Percentiles rank a stretch among this genome's conserved stretches.
These are phyloP conservation scores for Epinephelus malabaricus DNA, from an alignment of 2,797 vertebrate genomes.

Conservation along the genomic window DNA sequence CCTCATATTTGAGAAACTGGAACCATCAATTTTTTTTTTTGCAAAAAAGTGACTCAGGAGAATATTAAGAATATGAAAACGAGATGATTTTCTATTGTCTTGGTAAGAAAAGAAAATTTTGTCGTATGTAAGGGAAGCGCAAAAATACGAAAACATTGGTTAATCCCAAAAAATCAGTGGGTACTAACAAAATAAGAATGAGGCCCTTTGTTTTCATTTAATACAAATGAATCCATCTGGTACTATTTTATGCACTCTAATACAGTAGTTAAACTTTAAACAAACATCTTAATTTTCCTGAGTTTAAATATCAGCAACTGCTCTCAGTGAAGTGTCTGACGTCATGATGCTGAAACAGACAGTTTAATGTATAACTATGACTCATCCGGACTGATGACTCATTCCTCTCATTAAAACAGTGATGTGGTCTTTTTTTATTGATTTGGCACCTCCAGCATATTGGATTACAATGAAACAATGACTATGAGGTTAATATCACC, in stretches of 20 bases:
- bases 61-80: too few relatives aligned
- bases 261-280: not conserved
- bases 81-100: too few relatives aligned
- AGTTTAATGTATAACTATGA: not conserved
- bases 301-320: not conserved
- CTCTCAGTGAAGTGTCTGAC: not conserved
- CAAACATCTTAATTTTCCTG: not conserved
- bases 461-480: slow-evolving; percentile 13
- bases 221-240: not conserved
- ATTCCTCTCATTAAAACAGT: not conserved
- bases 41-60: too few relatives aligned
- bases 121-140: too few relatives aligned
- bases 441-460: slow-evolving; percentile 7
- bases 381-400: slow-evolving; percentile 18
- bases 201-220: not conserved
- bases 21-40: too few relatives aligned
- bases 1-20: too few relatives aligned
- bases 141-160: too few relatives aligned
- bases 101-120: too few relatives aligned
- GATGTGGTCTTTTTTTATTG: slow-evolving; percentile 5
- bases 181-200: too few relatives aligned
- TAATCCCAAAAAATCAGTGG: too few relatives aligned
- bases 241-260: not conserved
- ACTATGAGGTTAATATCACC: not conserved
- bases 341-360: not conserved